phyloP scores from a whole-genome alignment of 1,140 invertebrate genomes.

The Drosophila nannoptera region DNA sequence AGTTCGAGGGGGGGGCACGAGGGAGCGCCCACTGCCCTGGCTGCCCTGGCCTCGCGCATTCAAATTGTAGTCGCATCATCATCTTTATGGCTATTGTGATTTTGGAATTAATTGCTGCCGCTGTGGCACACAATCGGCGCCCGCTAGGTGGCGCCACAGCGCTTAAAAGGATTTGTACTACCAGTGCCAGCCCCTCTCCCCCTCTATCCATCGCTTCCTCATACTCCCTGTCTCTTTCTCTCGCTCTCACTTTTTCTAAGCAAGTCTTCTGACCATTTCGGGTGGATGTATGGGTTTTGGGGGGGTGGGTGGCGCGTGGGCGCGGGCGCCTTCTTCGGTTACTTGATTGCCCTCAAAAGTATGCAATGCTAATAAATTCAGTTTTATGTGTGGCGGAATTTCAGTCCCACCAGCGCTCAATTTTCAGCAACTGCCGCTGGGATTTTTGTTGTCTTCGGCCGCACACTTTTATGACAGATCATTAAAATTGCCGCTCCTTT shows the following conservation, averaged over 20 bases:
- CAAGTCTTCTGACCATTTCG: conserved; percentile 28
- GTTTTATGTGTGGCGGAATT: conserved; percentile 49
- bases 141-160: conserved; percentile 63
- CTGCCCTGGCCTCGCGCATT: conserved; percentile 41
- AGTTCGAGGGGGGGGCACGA: neutral
- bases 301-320: conserved; percentile 2
- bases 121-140: conserved; percentile 42
- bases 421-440: conserved; percentile 24
- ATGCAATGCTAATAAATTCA: conserved; percentile 76
- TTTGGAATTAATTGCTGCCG: conserved; percentile 73
- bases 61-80: conserved; percentile 76
- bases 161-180: conserved; percentile 70
- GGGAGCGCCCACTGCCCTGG: neutral
- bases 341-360: conserved; percentile 74
- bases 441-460: conserved; percentile 8
- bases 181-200: neutral
- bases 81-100: conserved; percentile 77
- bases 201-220: neutral
- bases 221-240: neutral
- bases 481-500: conserved; percentile 56
- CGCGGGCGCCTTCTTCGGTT: conserved; percentile 39
- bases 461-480: conserved; percentile 73
- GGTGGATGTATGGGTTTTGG: neutral
- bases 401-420: conserved; percentile 43
- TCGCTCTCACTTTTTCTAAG: neutral